Conservation (phyloP, 2,888 invertebrate species). For the Cantharis rufa region DNA sequence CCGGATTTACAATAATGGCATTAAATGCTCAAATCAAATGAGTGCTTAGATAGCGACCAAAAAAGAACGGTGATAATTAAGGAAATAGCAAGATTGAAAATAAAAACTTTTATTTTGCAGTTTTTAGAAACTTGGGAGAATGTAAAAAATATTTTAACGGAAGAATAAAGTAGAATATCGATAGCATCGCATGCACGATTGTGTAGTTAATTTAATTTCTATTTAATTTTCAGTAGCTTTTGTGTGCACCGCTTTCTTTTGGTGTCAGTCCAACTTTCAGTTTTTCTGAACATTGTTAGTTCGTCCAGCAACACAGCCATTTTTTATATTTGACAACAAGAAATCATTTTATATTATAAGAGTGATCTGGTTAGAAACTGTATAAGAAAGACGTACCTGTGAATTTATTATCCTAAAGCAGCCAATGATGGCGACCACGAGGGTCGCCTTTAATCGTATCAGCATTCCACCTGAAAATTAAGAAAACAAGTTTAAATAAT, state of each 20-base stretch:
- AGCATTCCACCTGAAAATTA: slow-evolving; percentile 71
- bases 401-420: slow-evolving; percentile 62
- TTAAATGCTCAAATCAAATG: neutral
- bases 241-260: neutral
- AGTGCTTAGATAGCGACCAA: neutral
- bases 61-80: neutral
- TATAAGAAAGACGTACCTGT: slow-evolving; percentile 60
- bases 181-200: neutral
- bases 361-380: neutral
- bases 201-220: neutral
- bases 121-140: neutral
- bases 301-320: neutral
- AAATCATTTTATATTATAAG: neutral
- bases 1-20: too few relatives aligned
- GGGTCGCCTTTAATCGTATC: slow-evolving; percentile 74
- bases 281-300: neutral
- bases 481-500: slow-evolving; percentile 45
- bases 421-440: slow-evolving; percentile 68
- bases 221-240: neutral
- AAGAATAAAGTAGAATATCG: neutral
- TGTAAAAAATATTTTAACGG: neutral
- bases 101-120: neutral
- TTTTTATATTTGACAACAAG: neutral
- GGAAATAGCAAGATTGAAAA: neutral
- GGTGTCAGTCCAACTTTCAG: neutral